phyloP scores from a whole-genome alignment of 2,888 invertebrate genomes.

The Polymixis flavicincta region DNA sequence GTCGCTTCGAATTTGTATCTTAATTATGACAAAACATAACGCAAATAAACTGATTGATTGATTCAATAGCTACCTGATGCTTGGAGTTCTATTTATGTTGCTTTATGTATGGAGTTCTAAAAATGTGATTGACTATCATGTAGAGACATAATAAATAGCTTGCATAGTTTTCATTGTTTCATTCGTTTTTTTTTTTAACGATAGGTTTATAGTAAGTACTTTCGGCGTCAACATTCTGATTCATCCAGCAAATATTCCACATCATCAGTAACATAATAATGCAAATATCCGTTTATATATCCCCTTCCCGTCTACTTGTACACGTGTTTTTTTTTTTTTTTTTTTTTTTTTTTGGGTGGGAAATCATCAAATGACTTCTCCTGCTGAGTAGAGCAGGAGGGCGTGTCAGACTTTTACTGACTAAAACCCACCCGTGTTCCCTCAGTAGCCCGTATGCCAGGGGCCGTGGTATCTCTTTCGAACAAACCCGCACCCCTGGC shows the following conservation, averaged over 20 bases:
- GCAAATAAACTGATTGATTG: too few relatives aligned
- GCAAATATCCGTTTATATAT: background rate
- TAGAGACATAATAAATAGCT: background rate
- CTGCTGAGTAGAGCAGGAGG: too few relatives aligned
- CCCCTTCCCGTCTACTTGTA: background rate
- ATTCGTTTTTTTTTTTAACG: background rate
- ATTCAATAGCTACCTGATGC: conserved; percentile 18
- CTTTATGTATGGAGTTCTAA: conserved; percentile 5
- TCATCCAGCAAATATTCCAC: background rate
- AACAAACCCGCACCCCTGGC: too few relatives aligned
- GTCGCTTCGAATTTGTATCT: too few relatives aligned
- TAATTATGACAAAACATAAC: too few relatives aligned
- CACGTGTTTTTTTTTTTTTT: too few relatives aligned
- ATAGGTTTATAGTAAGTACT: background rate
- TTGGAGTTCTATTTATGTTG: conserved; percentile 15
- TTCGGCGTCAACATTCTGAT: background rate
- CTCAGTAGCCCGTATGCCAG: too few relatives aligned
- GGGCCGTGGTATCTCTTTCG: too few relatives aligned
- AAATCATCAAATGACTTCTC: too few relatives aligned
- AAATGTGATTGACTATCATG: conserved; percentile 4
- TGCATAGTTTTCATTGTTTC: background rate
- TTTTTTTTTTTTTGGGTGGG: too few relatives aligned
- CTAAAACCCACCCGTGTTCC: too few relatives aligned
- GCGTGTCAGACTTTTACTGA: too few relatives aligned
- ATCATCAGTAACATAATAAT: conserved; percentile 10